Base-by-base conservation (phyloP, 2,888 invertebrate species). In the Odontocerum albicorne region DNA sequence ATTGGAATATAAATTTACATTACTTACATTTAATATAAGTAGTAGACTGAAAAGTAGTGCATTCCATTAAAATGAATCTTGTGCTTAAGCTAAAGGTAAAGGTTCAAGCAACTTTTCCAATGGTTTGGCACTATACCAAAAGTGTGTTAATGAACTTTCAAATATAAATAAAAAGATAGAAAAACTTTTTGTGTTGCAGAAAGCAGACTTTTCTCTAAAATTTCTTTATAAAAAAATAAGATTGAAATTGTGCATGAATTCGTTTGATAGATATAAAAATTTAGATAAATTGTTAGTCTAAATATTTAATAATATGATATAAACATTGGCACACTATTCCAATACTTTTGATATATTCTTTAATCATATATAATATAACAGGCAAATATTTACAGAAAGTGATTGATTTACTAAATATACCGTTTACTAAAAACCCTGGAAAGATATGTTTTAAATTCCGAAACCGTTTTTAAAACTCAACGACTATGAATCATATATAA, bases 381-480 rank as follows among this genome's bases (percentile, higher is more conserved):
- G 60, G 52, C 55, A 58, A 57, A 60, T 60, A 60, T 60, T 49
- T 60, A 60, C 60, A 60, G 57, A 60, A 55, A 60, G 56, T 51
- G 44, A 49, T 58, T 55, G 55, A 57, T 60, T 60, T 57, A 57
- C 57, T 60, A 57, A 60, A 46, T 57, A 55, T 56, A 60, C 57
- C 55, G 60, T 60, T 60, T 60, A 57, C 60, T 60, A 60, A 62
- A 62, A 62, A 62, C 62, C 62, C 62, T 62, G 62, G 60, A 62
- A 62, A 60, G 62, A 62, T 62, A 62, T 62, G 62, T 62, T 62
- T 62, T 57, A 53, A 62, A 62, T 62, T 62, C 59, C 60, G 60
- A 62, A 62, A 61, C 57, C 57, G 57, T 51, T 52, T 60, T 58
- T 57, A 55, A 58, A 60, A 60, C 57, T 56, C 60, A 56, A 59